Conservation (phyloP, 1,140 invertebrate species). For the Sitobion miscanthi region DNA sequence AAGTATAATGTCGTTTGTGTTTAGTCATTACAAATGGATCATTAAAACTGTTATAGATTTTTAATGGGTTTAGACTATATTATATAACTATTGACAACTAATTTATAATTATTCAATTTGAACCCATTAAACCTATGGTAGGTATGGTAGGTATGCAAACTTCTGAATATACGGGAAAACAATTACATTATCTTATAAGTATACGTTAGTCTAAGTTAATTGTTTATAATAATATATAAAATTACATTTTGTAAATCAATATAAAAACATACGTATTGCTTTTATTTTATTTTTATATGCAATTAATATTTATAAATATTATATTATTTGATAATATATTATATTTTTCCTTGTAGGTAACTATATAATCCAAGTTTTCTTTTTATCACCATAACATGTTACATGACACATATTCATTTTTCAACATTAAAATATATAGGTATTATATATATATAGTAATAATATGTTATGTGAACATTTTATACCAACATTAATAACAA, state of each 20-base stretch:
- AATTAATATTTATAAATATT: constrained; percentile 2
- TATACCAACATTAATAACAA: background rate
- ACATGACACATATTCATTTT: background rate
- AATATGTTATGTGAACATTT: background rate
- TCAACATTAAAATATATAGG: background rate
- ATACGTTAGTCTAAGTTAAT: background rate
- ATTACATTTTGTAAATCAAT: too few relatives aligned
- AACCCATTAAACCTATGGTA: too few relatives aligned
- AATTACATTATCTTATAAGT: background rate
- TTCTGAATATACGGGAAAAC: background rate
- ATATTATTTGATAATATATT: background rate
- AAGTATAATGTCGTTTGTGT: background rate
- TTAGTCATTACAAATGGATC: background rate
- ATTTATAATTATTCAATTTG: background rate
- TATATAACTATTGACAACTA: background rate
- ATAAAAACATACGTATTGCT: background rate
- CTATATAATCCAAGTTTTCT: background rate
- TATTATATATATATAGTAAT: background rate
- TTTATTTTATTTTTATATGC: background rate
- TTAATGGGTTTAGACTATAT: background rate
- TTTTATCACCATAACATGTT: background rate
- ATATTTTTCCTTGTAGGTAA: background rate
- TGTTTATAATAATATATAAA: background rate
- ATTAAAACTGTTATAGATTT: background rate
- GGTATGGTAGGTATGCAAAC: background rate